These are phyloP conservation scores for Bellardia pandia DNA, from an alignment of 2,888 invertebrate genomes.

Conservation along the genomic window DNA sequence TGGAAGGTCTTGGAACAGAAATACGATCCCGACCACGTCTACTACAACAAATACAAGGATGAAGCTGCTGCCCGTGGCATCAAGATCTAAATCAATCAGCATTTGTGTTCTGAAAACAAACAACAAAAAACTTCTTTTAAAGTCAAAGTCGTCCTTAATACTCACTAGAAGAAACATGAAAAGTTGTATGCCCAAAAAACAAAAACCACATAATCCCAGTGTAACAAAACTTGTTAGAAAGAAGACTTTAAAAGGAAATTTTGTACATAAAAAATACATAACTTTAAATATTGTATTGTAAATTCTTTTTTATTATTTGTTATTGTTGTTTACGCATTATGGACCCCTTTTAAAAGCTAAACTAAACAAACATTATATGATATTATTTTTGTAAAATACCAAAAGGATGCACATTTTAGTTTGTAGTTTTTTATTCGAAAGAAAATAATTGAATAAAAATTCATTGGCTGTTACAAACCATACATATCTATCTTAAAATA, in stretches of 20 bases:
- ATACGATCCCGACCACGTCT: constrained; percentile 89
- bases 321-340: constrained; percentile 43
- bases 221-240: constrained; percentile 25
- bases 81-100: constrained; percentile 75
- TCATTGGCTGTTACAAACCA: constrained; percentile 69
- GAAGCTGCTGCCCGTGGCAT: constrained; percentile 85
- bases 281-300: constrained; percentile 36
- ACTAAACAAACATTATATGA: neutral
- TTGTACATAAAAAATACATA: constrained; percentile 54
- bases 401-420: constrained; percentile 65
- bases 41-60: constrained; percentile 87
- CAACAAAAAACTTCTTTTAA: constrained; percentile 25
- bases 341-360: constrained; percentile 8
- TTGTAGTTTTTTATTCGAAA: constrained; percentile 58
- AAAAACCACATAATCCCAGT: neutral
- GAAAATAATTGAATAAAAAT: constrained; percentile 47
- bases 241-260: constrained; percentile 59
- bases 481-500: constrained; percentile 25
- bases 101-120: constrained; percentile 42
- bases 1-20: constrained; percentile 88
- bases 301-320: constrained; percentile 34
- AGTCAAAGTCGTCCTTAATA: constrained; percentile 59
- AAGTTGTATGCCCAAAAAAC: constrained; percentile 12
- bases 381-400: constrained; percentile 33
- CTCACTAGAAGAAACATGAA: constrained; percentile 45